phyloP scores from a whole-genome alignment of 1,140 invertebrate species.

The Temnothorax longispinosus region DNA sequence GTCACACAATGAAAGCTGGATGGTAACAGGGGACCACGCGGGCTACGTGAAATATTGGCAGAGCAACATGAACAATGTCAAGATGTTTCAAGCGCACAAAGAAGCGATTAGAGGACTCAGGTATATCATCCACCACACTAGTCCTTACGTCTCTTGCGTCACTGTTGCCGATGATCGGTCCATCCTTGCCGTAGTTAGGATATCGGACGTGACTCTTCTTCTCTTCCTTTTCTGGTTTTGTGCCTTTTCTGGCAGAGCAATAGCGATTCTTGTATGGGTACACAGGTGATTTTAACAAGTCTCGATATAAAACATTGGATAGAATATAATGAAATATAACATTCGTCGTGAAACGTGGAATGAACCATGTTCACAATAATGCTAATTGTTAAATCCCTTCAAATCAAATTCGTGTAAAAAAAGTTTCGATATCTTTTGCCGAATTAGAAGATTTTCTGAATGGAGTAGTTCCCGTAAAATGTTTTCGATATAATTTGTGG shows the following conservation, averaged over 20 bases:
- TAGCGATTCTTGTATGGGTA: constrained; percentile 79
- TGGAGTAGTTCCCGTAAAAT: not conserved
- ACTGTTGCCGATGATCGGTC: constrained; percentile 76
- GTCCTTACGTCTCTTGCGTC: constrained; percentile 83
- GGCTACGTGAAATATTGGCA: constrained; percentile 99
- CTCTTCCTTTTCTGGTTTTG: constrained; percentile 74
- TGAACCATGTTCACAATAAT: constrained; percentile 34
- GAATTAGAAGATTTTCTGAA: constrained; percentile 22
- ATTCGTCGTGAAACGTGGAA: constrained; percentile 5
- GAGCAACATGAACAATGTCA: constrained; percentile 99
- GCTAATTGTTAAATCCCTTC: not conserved
- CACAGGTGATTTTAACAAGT: constrained; percentile 76
- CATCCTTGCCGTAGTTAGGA: constrained; percentile 75
- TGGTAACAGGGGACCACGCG: constrained; percentile 99
- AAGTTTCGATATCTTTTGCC: constrained; percentile 50
- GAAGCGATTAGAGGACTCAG: constrained; percentile 99
- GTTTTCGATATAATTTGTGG: not conserved
- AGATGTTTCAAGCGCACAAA: constrained; percentile 99
- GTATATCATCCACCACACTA: constrained; percentile 89
- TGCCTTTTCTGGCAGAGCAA: constrained; percentile 61
- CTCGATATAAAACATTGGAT: constrained; percentile 33
- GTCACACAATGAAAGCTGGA: constrained; percentile 99
- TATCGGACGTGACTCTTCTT: constrained; percentile 70
- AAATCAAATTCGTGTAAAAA: not conserved
- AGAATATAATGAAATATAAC: not conserved